Percentiles rank a stretch among this genome's conserved stretches.
Conservation (phyloP, 2,113 vertebrate species). For the Corythaixoides concolor region DNA sequence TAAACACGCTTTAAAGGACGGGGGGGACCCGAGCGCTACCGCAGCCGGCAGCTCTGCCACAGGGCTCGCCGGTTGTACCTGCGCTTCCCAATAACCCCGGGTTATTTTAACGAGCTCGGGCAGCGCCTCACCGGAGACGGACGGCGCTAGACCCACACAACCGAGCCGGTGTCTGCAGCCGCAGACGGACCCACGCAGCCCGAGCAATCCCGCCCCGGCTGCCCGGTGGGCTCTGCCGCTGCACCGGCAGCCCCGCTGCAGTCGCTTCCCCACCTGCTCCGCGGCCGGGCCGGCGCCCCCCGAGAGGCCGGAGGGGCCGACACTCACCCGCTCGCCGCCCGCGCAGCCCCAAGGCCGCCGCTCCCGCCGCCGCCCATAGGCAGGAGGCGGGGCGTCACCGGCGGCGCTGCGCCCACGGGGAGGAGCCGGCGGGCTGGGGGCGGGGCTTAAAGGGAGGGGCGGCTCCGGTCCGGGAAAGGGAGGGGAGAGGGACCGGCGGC, state of each 20-base stretch:
- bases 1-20: rapidly evolving
- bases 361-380: background rate
- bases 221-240: background rate
- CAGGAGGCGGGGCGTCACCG: background rate
- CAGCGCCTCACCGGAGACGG: background rate
- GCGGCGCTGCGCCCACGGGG: background rate
- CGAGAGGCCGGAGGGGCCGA: background rate
- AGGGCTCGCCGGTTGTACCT: rapidly evolving
- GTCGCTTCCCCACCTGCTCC: background rate
- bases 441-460: too few species aligned
- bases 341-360: rapidly evolving
- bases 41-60: rapidly evolving
- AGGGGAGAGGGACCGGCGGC: too few species aligned
- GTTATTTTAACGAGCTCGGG: background rate
- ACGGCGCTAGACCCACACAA: background rate
- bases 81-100: background rate
- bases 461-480: background rate
- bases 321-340: background rate
- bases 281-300: too few species aligned
- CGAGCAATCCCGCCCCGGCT: background rate
- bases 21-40: rapidly evolving
- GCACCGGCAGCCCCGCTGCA: background rate
- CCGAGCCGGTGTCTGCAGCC: background rate
- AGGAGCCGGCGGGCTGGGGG: too few species aligned
- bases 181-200: background rate